Evolutionary conservation across 37 sponge, comb jelly and placozoan species (phyloP).

Genomic region (Oscarella lobularis): DNA sequence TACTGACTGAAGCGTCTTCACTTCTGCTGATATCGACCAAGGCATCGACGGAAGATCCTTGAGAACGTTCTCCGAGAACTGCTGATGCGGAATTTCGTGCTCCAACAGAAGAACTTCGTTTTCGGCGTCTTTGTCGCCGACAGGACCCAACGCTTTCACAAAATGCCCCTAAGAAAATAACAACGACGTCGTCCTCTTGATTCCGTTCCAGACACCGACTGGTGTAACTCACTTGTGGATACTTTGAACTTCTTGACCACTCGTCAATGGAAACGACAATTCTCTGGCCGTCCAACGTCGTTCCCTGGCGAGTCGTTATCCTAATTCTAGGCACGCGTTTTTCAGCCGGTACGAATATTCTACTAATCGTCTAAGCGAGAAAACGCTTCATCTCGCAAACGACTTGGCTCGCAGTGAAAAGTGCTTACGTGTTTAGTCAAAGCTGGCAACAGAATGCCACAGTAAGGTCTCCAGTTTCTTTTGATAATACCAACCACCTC

Average conservation of each 20-base stretch:
- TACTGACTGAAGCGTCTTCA: slow-evolving; percentile 6
- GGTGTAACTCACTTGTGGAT: slow-evolving; percentile 32
- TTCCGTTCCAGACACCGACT: no score
- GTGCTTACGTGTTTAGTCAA: slow-evolving; percentile 5
- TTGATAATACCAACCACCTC: slow-evolving; percentile 84
- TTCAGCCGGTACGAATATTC: slow-evolving; percentile 82
- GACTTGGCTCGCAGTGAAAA: neutral
- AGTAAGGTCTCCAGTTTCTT: slow-evolving; percentile 84
- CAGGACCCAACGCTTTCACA: slow-evolving; percentile 60
- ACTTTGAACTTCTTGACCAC: slow-evolving; percentile 75
- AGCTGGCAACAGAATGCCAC: slow-evolving; percentile 77
- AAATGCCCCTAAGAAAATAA: slow-evolving; percentile 67
- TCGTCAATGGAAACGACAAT: slow-evolving; percentile 86
- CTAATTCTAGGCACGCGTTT: slow-evolving; percentile 60
- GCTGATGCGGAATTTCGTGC: slow-evolving; percentile 85
- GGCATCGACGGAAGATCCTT: slow-evolving; percentile 73
- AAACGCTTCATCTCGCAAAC: neutral
- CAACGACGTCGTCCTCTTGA: no score
- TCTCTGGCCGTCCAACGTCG: slow-evolving; percentile 58
- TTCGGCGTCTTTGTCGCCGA: slow-evolving; percentile 93
- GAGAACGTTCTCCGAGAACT: slow-evolving; percentile 72
- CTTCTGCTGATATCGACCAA: slow-evolving; percentile 76
- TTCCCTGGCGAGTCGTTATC: slow-evolving; percentile 65
- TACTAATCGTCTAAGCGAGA: slow-evolving; percentile 11
- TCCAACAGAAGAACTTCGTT: slow-evolving; percentile 90